Evolutionary conservation across 92 coral and sea anemone species (phyloP), one percentile per base, ranked within the genome.

Genomic region (Heteractis magnifica): DNA sequence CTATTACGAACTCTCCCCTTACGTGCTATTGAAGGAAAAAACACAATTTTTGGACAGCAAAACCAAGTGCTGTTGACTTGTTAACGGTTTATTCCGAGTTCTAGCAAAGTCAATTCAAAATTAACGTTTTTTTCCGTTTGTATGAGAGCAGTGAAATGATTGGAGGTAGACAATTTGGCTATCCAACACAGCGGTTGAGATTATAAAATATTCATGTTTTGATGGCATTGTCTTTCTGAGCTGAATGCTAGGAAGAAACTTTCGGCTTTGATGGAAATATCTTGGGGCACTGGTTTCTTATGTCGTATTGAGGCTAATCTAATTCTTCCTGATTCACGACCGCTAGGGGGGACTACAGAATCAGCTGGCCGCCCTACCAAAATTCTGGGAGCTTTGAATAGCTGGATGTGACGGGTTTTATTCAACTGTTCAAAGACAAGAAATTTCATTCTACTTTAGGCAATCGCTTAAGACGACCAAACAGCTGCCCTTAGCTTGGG

Each of bases 121-220:
- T 72, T 72, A 41, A 72, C 14, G 76, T 4, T 72, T 72, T 72
- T 14, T 10, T 74, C 72, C 13, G 10, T 44, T 74, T 14, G 50
- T 23, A 76, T 10, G 80, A n/a, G 78, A 74, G 79, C 62, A n/a
- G 23, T 78, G 41, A 78, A 76, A 56, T 52, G 1, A 10, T 48
- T 55, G 48, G 73, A n/a, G 56, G 9, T 14, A 76, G 60, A 76
- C 41, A 41, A 76, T 68, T 71, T 81, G 77, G 50, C 49, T 68
- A 62, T 65, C 65, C 49, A 55, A 51, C 84, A 11, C 84, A 81
- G 76, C 77, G 84, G 84, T 81, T 49, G 21, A 19, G 8, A 26
- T 81, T 9, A 51, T 81, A 68, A 81, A 81, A 68, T 51, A 81
- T 81, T 81, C 84, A 81, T 74, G 11, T 13, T 73, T 73, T 74